Evolutionary conservation across 1,140 invertebrate genomes (phyloP).

Genomic region (Geopemphigus sp.): DNA sequence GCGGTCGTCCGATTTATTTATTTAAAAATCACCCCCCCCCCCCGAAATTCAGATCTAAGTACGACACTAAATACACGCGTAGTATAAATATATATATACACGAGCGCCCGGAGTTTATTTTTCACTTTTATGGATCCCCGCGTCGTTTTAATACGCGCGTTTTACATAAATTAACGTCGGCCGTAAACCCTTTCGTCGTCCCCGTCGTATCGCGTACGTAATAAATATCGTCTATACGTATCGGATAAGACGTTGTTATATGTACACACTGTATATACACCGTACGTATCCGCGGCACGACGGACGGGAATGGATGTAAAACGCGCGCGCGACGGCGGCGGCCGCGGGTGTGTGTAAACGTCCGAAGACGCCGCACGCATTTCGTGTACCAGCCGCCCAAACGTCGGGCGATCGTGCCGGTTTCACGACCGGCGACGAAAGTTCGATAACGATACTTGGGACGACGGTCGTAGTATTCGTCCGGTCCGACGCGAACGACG

Average conservation of each 20-base stretch:
- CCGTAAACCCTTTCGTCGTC: constrained; percentile 7
- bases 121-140: constrained; percentile 8
- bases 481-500: too few relatives aligned
- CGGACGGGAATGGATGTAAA: neutral
- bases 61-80: too few relatives aligned
- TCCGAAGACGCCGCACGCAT: neutral
- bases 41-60: too few relatives aligned
- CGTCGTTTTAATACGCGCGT: neutral
- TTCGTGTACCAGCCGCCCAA: neutral
- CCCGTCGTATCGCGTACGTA: neutral
- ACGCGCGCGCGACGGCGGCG: neutral
- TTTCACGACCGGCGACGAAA: neutral
- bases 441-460: too few relatives aligned
- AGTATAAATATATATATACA: too few relatives aligned
- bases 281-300: too few relatives aligned
- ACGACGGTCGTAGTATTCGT: too few relatives aligned
- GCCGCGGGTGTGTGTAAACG: neutral
- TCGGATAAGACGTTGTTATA: neutral
- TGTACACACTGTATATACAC: too few relatives aligned
- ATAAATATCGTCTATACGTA: neutral
- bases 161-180: constrained; percentile 14
- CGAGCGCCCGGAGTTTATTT: too few relatives aligned
- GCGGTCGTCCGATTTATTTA: too few relatives aligned
- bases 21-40: too few relatives aligned
- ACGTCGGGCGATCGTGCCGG: neutral